Evolutionary conservation across 1,140 invertebrate genomes (phyloP), one percentile per base, ranked within the genome.

Genomic region (Nephila pilipes): DNA sequence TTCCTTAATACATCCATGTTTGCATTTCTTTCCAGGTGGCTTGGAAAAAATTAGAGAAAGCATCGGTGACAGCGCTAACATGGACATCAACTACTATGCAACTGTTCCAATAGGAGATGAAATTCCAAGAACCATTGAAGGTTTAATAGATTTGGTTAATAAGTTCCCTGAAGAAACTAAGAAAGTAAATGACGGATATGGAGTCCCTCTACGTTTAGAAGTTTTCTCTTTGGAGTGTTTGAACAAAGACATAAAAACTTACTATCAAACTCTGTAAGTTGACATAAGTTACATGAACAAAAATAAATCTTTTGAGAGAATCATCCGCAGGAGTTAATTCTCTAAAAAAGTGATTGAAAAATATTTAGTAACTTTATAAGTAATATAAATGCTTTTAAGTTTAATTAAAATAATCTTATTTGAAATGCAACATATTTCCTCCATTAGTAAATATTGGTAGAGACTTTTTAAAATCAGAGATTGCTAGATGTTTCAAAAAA

Each of bases 61-160:
- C 2, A 55, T 75, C 12, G n/a, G 80, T 0, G 79, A 91, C 22
- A 38, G 18, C 1, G 65, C 83, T 22, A 36, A 12, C 12, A 85
- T 93, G 83, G 92, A 93, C 14, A 93, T 93, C 54, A 69, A 87
- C 20, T 93, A 93, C 83, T 93, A 79, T n/a, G 85, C 92, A 1
- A 93, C 85, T 5, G 92, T 93, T 18, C 92, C 92, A 10, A 10
- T 93, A 0, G 58, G 25, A 8, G 32, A 63, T 3, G 60, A 46
- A 6, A 55, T 93, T 8, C 92, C 92, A 0, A 55, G 63, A 4
- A 63, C 60, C 1, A 29, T 93, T 5, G 65, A 79, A 0, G 75
- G 79, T 6, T 29, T 93, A 10, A 22, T 60, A 12, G 18, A 79
- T 12, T 20, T 93, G 14, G 85, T 88, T 0, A 57, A 93, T 0